These are phyloP conservation scores for Scaptodrosophila latifasciaeformis DNA, from an alignment of 2,888 invertebrate genomes.

Conservation along the genomic window DNA sequence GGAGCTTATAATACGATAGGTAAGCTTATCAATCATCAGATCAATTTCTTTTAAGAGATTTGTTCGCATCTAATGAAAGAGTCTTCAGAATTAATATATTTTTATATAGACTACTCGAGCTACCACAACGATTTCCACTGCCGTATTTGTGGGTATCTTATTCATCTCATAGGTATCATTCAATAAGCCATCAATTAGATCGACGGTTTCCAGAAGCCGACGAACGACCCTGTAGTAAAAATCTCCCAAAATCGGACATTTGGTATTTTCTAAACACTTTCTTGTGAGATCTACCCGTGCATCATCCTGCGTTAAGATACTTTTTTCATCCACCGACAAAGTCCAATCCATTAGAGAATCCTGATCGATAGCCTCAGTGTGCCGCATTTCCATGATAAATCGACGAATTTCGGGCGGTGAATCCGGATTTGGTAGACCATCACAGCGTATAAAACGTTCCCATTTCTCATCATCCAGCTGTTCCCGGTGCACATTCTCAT, in stretches of 20 bases:
- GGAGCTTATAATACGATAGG: conserved; percentile 38
- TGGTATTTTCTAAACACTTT: conserved; percentile 17
- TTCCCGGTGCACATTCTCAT: conserved; percentile 16
- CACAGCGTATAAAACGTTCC: conserved; percentile 58
- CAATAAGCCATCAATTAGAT: conserved; percentile 31
- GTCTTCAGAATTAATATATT: neutral
- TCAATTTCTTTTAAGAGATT: conserved; percentile 40
- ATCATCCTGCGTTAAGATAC: conserved; percentile 59
- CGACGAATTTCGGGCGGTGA: conserved; percentile 51
- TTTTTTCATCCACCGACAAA: conserved; percentile 55
- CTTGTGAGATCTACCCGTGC: conserved; percentile 50
- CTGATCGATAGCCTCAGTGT: conserved; percentile 33
- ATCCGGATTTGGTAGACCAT: conserved; percentile 52
- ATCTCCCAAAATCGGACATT: conserved; percentile 44
- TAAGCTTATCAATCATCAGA: conserved; percentile 35
- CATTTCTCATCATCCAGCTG: conserved; percentile 36
- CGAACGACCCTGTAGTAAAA: conserved; percentile 48
- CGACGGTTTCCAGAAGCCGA: conserved; percentile 24
- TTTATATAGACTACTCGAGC: neutral
- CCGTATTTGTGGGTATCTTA: conserved; percentile 1
- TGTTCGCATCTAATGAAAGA: conserved; percentile 22
- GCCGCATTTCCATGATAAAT: conserved; percentile 41
- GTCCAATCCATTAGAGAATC: conserved; percentile 48
- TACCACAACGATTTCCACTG: conserved; percentile 32
- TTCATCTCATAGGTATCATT: conserved; percentile 23